Base-by-base conservation (phyloP, 2,888 invertebrate genomes). In the Eurois occulta region DNA sequence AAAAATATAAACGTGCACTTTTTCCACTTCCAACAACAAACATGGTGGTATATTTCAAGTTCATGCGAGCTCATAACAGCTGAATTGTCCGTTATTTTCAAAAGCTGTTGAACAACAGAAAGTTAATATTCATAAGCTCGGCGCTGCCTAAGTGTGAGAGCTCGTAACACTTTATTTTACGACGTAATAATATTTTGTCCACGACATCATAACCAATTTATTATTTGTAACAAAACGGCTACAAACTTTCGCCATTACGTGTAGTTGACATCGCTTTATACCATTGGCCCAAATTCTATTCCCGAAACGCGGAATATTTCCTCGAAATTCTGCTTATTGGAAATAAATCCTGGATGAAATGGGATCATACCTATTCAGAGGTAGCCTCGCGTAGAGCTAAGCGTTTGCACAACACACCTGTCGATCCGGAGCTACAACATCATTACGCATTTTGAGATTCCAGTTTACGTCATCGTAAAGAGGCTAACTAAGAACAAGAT, bases 341-440 rank as follows among this genome's bases (percentile, higher is more conserved):
- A 94, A 93, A 94, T 94, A 94, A 94, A 95, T 94, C 94, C 93
- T 89, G 94, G 93, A 93, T 94, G 92, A 94, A 94, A 93, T 93
- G 89, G 93, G 94, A 93, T 94, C 92, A 92, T 92, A 92, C 91
- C 92, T 92, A 91, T 92, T 91, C 89, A 86, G 83, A 89, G 88
- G 87, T 88, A 87, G 86, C 87, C 84, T 87, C 65, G 76, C 69
- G 67, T 76, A 80, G 74, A 79, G 65, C 75, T 81, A 86, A 84
- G 74, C 79, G 78, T 72, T 81, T 72, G 65, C 48, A 74, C 38
- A 72, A 85, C 77, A 78, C 68, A 81, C 72, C 73, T 68, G 64
- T 75, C 76, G 70, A 62, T 75, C 55, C 55, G 32, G 7, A 55
- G 35, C 38, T 43, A 64, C 60, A 66, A 32, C 65, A 65, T 65